A percentile compares a stretch with the other conserved stretches of the same genome.
Evolutionary conservation across 2,888 invertebrate species (phyloP).

Genomic region (Asteroscopus sphinx): DNA sequence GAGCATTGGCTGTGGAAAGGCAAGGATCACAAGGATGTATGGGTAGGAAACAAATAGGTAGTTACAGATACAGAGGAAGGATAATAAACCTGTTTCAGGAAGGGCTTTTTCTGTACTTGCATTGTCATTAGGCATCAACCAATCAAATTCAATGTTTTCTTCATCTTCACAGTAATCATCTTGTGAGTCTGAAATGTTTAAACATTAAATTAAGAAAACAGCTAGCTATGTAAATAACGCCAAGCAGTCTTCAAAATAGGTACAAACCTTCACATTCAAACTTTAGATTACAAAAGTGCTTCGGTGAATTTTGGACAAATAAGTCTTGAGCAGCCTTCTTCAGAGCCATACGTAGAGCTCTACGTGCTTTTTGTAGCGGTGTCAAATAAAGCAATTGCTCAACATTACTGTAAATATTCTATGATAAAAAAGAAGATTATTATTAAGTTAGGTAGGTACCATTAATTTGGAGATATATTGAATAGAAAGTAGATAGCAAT

Average conservation of each 20-base stretch:
- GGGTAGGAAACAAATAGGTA: constrained; percentile 43
- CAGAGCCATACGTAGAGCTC: constrained; percentile 79
- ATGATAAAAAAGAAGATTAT: constrained; percentile 28
- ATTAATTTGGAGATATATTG: background rate
- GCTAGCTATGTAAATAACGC: too few relatives aligned
- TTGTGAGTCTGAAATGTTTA: constrained; percentile 67
- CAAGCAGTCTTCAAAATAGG: too few relatives aligned
- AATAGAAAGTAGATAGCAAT: background rate
- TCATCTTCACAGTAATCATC: constrained; percentile 79
- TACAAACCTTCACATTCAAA: constrained; percentile 70
- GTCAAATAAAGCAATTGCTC: constrained; percentile 76
- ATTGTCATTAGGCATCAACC: constrained; percentile 68
- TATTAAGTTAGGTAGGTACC: too few relatives aligned
- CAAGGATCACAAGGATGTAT: constrained; percentile 53
- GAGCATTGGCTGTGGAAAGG: constrained; percentile 55
- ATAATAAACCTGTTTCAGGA: constrained; percentile 70
- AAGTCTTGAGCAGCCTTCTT: constrained; percentile 82
- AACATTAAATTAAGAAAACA: background rate
- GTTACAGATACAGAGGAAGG: constrained; percentile 40
- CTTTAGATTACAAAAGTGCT: constrained; percentile 65
- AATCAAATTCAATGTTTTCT: constrained; percentile 78
- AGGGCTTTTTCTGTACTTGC: constrained; percentile 53
- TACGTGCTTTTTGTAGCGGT: constrained; percentile 85
- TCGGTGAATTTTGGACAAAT: constrained; percentile 72
- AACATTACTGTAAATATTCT: constrained; percentile 68